Percentiles rank a stretch among this genome's conserved stretches.
phyloP scores from a whole-genome alignment of 2,113 vertebrate species.

The Pelusios castaneus region DNA sequence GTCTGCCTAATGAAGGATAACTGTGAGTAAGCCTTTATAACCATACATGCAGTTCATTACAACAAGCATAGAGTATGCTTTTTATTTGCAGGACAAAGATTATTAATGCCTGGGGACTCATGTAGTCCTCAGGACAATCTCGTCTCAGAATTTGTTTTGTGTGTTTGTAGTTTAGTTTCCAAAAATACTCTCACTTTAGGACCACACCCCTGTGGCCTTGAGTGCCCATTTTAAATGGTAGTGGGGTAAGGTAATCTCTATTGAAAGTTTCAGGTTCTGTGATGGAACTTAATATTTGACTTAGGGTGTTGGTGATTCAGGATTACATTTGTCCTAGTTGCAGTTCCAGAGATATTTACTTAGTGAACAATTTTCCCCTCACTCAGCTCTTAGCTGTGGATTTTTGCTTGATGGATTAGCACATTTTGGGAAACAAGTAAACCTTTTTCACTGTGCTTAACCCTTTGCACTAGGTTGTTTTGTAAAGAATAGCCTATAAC shows the following conservation, averaged over 20 bases:
- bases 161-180: background rate
- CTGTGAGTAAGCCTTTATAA: background rate
- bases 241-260: background rate
- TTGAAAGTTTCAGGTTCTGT: background rate
- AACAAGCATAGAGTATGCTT: background rate
- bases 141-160: background rate
- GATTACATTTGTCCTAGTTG: background rate
- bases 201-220: background rate
- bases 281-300: background rate
- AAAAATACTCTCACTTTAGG: background rate
- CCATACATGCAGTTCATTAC: background rate
- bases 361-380: background rate
- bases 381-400: background rate
- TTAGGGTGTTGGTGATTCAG: background rate
- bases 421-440: background rate
- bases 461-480: background rate
- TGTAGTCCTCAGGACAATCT: background rate
- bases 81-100: background rate
- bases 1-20: background rate
- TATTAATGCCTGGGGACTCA: rapidly evolving
- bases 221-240: background rate
- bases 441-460: background rate
- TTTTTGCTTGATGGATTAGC: background rate
- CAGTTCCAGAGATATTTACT: background rate
- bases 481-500: background rate